A percentile compares a stretch with the other conserved stretches of the same genome.
phyloP scores from a whole-genome alignment of 2,888 invertebrate species.

The Baronia brevicornis region DNA sequence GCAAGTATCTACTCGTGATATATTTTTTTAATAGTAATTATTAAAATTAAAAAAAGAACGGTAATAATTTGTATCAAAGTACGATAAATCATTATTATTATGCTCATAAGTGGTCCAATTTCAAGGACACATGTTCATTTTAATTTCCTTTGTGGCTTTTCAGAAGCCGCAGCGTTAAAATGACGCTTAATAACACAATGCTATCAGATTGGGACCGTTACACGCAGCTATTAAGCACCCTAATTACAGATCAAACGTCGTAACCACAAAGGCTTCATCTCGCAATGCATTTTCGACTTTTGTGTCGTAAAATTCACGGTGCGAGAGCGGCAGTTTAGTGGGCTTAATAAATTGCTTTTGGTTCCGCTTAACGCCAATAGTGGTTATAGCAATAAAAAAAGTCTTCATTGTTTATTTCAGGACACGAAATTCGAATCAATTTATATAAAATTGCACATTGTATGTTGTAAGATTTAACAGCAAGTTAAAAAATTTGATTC shows the following conservation, averaged over 20 bases:
- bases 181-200: conserved; percentile 49
- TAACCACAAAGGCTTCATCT: conserved; percentile 66
- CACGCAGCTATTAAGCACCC: conserved; percentile 55
- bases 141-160: conserved; percentile 40
- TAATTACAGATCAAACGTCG: conserved; percentile 68
- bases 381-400: conserved; percentile 19
- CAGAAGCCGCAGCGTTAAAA: conserved; percentile 38
- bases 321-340: conserved; percentile 46
- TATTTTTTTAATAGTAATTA: no score
- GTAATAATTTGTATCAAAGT: no score
- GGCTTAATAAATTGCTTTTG: conserved; percentile 49
- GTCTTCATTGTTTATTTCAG: conserved; percentile 23
- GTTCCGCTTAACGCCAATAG: conserved; percentile 33
- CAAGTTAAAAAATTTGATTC: no score
- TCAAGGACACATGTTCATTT: conserved; percentile 37
- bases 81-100: no score
- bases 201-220: conserved; percentile 61
- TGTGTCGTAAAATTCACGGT: conserved; percentile 54
- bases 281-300: conserved; percentile 50
- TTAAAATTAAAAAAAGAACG: no score
- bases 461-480: no score
- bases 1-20: no score
- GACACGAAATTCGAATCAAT: no score
- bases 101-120: conserved; percentile 31
- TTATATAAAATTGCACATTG: no score